Evolutionary conservation across 2,797 vertebrate species (phyloP).

Genomic region (Neostethus bicornis): DNA sequence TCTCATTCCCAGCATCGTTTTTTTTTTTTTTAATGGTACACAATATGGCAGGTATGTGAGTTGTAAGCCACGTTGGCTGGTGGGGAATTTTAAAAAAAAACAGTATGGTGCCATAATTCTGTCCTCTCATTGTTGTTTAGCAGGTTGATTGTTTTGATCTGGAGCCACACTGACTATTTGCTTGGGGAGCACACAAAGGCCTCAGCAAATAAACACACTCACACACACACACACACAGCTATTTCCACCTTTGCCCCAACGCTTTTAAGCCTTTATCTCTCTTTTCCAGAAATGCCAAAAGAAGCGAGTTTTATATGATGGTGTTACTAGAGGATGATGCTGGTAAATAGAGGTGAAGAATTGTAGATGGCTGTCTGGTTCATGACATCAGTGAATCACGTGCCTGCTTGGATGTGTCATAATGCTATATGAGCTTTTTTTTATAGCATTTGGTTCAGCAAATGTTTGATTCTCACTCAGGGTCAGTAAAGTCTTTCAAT

Average conservation of each 20-base stretch:
- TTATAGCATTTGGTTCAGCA: constrained; percentile 18
- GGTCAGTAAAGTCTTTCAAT: constrained; percentile 27
- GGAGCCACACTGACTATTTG: constrained; percentile 25
- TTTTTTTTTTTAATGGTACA: constrained; percentile 5
- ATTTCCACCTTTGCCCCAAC: constrained; percentile 55
- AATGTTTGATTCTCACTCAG: constrained; percentile 4
- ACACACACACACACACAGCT: constrained; percentile 23
- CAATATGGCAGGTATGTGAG: constrained; percentile 43
- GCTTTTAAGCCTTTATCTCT: constrained; percentile 49
- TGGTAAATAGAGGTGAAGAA: constrained; percentile 20
- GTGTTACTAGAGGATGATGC: constrained; percentile 2
- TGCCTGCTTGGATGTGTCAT: neutral
- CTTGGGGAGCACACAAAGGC: constrained; percentile 66
- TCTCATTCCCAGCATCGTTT: constrained; percentile 19
- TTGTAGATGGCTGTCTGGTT: constrained; percentile 8
- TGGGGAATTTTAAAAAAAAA: constrained; percentile 2
- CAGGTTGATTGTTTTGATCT: constrained; percentile 54
- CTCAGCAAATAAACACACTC: constrained; percentile 57
- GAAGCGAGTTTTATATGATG: constrained; percentile 32
- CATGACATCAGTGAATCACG: constrained; percentile 34
- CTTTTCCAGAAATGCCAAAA: constrained; percentile 40
- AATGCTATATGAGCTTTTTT: neutral
- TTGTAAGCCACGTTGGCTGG: constrained; percentile 6
- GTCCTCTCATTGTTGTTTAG: constrained; percentile 42
- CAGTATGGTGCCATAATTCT: constrained; percentile 12